Base-by-base conservation (phyloP, 2,797 vertebrate species). In the Taenioides sp. region DNA sequence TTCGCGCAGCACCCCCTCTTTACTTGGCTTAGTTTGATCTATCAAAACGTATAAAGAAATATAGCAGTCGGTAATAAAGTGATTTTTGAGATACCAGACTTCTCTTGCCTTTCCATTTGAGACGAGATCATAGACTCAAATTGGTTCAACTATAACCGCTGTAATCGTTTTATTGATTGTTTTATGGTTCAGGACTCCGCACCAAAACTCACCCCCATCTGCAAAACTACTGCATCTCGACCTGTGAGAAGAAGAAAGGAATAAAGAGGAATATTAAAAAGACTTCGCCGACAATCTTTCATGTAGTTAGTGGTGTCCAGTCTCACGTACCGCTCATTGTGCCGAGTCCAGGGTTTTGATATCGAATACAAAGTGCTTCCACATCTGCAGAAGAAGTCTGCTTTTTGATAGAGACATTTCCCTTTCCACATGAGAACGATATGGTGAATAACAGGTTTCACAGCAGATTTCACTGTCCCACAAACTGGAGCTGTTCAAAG, bases 81-180 rank as follows among this genome's bases (percentile, higher is more conserved):
- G 62, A 78, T 27, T 65, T 70, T 70, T 0, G 74, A 23, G 61
- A 73, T 70, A 11, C 5, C 0, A 49, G 73, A 68, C 18, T 10
- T 37, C 34, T 37, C 9, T 37, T 47, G 60, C 57, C 69, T 77
- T 83, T 84, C 80, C 80, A 79, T 60, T 20, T 20, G 0, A 17
- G 67, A 80, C 25, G n/a, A 72, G 81, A 88, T 88, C 81, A 80
- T 40, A 82, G 82, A 2, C 28, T 27, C 78, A 81, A 78, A 83
- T 58, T 80, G 73, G 74, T 73, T 72, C 34, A 50, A 69, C 59
- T 58, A 84, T 84, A 84, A 85, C 83, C 80, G 80, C 74, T 73
- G 77, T 86, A 76, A 76, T 79, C 73, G 70, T 86, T 88, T 88
- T 88, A 88, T 84, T 84, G 85, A 88, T 90, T 58, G 64, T 84